phyloP scores from a whole-genome alignment of 2,888 invertebrate species.

The Brachylomia viminalis region DNA sequence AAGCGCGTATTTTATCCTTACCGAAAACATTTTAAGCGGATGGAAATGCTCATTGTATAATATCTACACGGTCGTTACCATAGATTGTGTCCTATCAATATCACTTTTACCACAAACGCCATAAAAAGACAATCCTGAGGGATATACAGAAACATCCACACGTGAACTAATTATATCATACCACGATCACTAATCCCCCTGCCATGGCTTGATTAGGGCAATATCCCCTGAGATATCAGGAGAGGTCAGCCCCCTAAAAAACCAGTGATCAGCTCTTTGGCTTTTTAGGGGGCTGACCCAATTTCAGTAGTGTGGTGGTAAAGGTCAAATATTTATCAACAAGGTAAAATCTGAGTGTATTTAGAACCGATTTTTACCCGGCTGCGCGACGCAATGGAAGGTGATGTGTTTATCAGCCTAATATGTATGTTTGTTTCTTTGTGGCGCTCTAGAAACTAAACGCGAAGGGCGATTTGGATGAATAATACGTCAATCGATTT shows the following conservation, averaged over 20 bases:
- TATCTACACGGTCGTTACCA: not conserved
- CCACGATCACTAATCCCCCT: slow-evolving; percentile 42
- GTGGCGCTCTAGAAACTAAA: too few species aligned
- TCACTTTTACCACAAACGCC: not conserved
- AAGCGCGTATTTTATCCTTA: not conserved
- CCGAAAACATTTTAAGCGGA: not conserved
- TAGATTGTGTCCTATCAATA: slow-evolving; percentile 8
- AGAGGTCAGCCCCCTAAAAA: too few species aligned
- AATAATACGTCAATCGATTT: too few species aligned
- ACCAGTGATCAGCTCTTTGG: slow-evolving; percentile 46
- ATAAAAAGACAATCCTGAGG: slow-evolving; percentile 8
- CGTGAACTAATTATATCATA: slow-evolving; percentile 53
- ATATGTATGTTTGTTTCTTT: too few species aligned
- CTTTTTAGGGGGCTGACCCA: slow-evolving; percentile 43
- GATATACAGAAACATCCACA: slow-evolving; percentile 24
- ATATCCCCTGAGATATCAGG: slow-evolving; percentile 50
- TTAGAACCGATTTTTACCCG: too few species aligned
- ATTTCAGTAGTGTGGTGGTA: slow-evolving; percentile 20
- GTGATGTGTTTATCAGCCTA: too few species aligned
- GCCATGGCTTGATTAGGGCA: slow-evolving; percentile 51
- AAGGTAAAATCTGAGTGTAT: not conserved
- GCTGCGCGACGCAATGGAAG: too few species aligned
- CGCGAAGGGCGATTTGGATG: too few species aligned
- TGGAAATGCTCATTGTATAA: not conserved
- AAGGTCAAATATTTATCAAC: slow-evolving; percentile 18